These are phyloP conservation scores for Lycaon pictus DNA, from an alignment of 2,113 vertebrate species.

Conservation along the genomic window DNA sequence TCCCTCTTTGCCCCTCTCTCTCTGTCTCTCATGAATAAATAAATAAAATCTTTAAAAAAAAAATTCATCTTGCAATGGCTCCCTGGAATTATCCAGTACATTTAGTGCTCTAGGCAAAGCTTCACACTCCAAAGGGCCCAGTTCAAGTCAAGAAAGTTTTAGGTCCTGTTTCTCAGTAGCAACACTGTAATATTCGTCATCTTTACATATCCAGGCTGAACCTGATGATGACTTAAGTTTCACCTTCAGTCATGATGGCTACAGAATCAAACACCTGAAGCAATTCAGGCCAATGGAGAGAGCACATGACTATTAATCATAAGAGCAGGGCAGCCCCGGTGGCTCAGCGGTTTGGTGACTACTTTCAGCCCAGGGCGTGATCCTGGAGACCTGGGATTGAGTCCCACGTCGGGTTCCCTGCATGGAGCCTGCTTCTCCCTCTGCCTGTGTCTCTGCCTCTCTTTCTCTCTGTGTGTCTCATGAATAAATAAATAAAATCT, in stretches of 20 bases:
- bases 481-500: too few relatives aligned
- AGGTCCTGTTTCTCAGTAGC: slow-evolving; percentile 25
- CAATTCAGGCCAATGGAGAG: background rate
- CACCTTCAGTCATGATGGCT: slow-evolving; percentile 37
- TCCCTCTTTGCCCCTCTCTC: too few relatives aligned
- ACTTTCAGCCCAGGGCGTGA: too few relatives aligned
- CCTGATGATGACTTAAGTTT: slow-evolving; percentile 46
- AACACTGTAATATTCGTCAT: slow-evolving; percentile 45
- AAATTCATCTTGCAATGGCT: background rate
- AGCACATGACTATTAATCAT: slow-evolving; percentile 54
- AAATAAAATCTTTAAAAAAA: too few relatives aligned
- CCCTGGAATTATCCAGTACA: background rate
- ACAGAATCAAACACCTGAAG: slow-evolving; percentile 55
- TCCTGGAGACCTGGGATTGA: too few relatives aligned
- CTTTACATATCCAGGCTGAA: slow-evolving; percentile 20
- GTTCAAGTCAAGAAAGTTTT: slow-evolving; percentile 48
- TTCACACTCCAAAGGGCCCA: background rate
- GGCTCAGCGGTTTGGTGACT: too few relatives aligned
- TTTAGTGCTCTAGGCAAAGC: slow-evolving; percentile 17
- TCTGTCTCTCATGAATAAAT: too few relatives aligned
- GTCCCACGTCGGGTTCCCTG: too few relatives aligned
- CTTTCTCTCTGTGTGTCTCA: too few relatives aligned
- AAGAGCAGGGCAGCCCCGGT: background rate
- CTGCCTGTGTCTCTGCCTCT: too few relatives aligned
- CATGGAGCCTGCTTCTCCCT: too few relatives aligned